phyloP scores from a whole-genome alignment of 2,113 vertebrate genomes.

The Caranx melampygus region DNA sequence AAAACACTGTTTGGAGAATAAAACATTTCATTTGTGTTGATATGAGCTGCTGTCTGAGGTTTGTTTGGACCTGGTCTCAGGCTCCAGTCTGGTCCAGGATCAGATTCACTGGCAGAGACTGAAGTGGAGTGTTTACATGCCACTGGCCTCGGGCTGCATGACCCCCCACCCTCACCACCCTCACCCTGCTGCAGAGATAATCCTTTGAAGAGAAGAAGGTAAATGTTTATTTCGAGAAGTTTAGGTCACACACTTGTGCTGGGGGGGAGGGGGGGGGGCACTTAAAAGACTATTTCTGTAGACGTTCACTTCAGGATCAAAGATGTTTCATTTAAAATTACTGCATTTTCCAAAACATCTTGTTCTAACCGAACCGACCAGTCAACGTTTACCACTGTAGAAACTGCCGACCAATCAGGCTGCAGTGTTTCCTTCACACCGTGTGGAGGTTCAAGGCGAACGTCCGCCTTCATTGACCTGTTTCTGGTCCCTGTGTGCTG shows the following conservation, averaged over 20 bases:
- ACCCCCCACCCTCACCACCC: not conserved
- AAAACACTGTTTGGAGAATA: conserved; percentile 43
- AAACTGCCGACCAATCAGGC: too few relatives aligned
- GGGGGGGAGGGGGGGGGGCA: not conserved
- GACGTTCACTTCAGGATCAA: not conserved
- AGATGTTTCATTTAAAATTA: not conserved
- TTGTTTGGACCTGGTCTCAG: not conserved
- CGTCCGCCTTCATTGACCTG: too few relatives aligned
- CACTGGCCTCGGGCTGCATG: not conserved
- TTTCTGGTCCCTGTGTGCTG: too few relatives aligned
- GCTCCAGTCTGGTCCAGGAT: too few relatives aligned
- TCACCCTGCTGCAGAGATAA: not conserved
- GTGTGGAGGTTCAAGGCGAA: too few relatives aligned
- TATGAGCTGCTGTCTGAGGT: not conserved
- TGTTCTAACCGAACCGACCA: not conserved
- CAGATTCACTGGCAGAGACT: not conserved
- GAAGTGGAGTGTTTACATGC: conserved; percentile 10
- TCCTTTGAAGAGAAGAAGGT: not conserved
- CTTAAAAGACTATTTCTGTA: not conserved
- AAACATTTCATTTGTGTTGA: conserved; percentile 9
- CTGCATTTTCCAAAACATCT: not conserved
- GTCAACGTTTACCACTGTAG: too few relatives aligned
- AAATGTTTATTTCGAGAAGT: not conserved
- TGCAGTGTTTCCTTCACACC: too few relatives aligned
- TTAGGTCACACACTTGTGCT: not conserved